Evolutionary conservation across 2,113 vertebrate genomes (phyloP), one percentile per base, ranked within the genome.

Genomic region (Callipepla squamata): DNA sequence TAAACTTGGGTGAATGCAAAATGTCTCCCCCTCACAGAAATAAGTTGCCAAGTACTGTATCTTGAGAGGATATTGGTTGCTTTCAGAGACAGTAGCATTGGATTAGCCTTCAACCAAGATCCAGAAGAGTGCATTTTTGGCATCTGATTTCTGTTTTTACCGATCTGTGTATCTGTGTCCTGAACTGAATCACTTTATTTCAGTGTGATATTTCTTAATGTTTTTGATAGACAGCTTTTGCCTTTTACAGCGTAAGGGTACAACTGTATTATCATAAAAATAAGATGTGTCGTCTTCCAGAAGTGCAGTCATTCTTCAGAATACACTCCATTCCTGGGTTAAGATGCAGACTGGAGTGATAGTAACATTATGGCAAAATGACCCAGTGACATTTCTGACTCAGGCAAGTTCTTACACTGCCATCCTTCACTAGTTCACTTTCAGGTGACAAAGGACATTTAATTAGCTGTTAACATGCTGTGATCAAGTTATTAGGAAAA

Each of bases 331-430:
- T 65, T 81, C 62, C 67, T 67, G 84, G 8, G 11, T 63, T 26
- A 47, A 73, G 79, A 26, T 45, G 19, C 57, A 91, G 47, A 87
- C 81, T 80, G n/a, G 14, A 80, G 42, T 63, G 7, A 2, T 63
- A 77, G 42, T 91, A 38, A 83, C 82, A 10, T 67, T 28, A 74
- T 90, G 34, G 32, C 65, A 83, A 75, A 95, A 66, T 36, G 40
- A 79, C n/a, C 84, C 23, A 18, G 4, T 53, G 67, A 76, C 8
- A 19, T 87, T 90, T 92, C 80, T 89, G 63, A 42, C 75, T 95
- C 70, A 66, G 69, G 18, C 30, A 79, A 62, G 36, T 76, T 92
- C 36, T 93, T 83, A 67, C 9, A 58, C 17, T 38, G 25, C 69
- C 6, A 2, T 75, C 20, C 32, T 89, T 79, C 53, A 42, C 62